Conservation (phyloP, 2,888 invertebrate species). For the Sepioteuthis lessoniana region DNA sequence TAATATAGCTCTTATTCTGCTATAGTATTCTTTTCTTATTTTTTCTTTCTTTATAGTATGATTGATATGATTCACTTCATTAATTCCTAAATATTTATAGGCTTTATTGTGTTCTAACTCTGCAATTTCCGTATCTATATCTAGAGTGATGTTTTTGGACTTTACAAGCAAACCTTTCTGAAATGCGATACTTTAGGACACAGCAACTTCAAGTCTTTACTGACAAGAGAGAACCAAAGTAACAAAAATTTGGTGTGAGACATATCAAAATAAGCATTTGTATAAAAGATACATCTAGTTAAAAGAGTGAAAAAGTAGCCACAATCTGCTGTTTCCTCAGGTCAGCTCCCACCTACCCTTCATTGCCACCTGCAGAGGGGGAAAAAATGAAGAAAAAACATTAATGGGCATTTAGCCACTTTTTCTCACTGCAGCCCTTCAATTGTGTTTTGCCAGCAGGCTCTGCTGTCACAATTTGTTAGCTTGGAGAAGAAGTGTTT, state of each 20-base stretch:
- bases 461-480: constrained; percentile 6
- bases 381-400: background rate
- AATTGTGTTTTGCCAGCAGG: background rate
- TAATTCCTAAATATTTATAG: too few relatives aligned
- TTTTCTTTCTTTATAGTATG: too few relatives aligned
- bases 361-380: background rate
- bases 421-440: background rate
- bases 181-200: too few relatives aligned
- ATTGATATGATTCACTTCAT: too few relatives aligned
- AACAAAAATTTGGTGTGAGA: background rate
- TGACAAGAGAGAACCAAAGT: background rate
- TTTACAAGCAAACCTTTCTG: too few relatives aligned
- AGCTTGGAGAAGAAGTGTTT: background rate
- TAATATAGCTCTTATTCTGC: too few relatives aligned
- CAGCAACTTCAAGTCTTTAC: background rate
- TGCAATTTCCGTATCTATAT: too few relatives aligned
- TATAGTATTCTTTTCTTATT: too few relatives aligned
- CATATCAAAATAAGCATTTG: background rate
- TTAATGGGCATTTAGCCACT: background rate
- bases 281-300: background rate
- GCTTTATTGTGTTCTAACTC: too few relatives aligned
- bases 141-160: too few relatives aligned
- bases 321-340: background rate
- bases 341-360: background rate
- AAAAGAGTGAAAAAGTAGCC: background rate